Conservation (phyloP, 64 coral and sea anemone genomes). For the Montipora capricornis region DNA sequence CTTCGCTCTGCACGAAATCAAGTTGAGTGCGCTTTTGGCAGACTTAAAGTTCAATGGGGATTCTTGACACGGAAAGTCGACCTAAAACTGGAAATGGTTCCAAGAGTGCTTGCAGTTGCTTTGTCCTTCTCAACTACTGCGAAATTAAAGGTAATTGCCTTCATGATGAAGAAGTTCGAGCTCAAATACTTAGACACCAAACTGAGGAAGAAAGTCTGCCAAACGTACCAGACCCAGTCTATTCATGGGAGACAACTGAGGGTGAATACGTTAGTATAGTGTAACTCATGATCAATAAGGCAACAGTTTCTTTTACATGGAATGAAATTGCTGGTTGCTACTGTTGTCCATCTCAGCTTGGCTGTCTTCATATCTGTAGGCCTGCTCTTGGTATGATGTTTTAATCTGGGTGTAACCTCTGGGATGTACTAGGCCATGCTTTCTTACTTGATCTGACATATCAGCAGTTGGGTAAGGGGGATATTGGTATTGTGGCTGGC, state of each 20-base stretch:
- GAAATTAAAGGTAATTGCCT: neutral
- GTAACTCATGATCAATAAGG: neutral
- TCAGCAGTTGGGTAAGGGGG: slow-evolving; percentile 30
- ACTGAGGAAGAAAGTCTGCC: slow-evolving; percentile 12
- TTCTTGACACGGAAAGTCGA: slow-evolving; percentile 47
- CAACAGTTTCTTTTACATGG: slow-evolving; percentile 8
- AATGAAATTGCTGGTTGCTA: neutral
- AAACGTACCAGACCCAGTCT: slow-evolving; percentile 57
- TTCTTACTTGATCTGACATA: slow-evolving; percentile 3
- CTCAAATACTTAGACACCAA: slow-evolving; percentile 49
- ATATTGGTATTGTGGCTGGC: slow-evolving; percentile 24
- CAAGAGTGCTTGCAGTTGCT: slow-evolving; percentile 34
- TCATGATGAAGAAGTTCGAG: slow-evolving; percentile 39
- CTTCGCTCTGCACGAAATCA: slow-evolving; percentile 5
- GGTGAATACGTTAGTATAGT: slow-evolving; percentile 12
- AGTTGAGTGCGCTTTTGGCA: slow-evolving; percentile 26
- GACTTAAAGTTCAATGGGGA: slow-evolving; percentile 40
- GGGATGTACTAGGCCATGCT: slow-evolving; percentile 19
- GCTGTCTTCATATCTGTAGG: slow-evolving; percentile 5
- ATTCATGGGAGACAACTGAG: slow-evolving; percentile 37
- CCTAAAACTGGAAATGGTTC: slow-evolving; percentile 32
- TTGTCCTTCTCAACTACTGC: slow-evolving; percentile 8
- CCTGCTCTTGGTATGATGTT: slow-evolving; percentile 50
- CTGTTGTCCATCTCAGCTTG: slow-evolving; percentile 1
- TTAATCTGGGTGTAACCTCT: slow-evolving; percentile 25